Conservation (phyloP, 2,113 vertebrate genomes). For the Boulengeromyrus knoepffleri region DNA sequence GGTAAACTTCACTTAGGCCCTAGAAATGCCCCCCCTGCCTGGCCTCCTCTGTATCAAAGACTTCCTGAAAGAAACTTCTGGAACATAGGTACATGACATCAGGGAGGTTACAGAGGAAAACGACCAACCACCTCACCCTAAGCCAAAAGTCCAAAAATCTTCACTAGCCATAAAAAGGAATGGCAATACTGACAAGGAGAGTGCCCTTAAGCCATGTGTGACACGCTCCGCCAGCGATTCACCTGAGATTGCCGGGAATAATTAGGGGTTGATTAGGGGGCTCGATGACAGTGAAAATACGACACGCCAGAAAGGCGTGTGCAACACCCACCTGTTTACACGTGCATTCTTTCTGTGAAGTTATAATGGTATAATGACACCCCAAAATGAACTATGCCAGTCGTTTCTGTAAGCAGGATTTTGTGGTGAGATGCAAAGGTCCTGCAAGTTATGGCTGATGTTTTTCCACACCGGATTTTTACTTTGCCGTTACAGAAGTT, state of each 20-base stretch:
- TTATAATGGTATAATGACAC: background rate
- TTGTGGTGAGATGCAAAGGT: background rate
- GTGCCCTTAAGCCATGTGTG: background rate
- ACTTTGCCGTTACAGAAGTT: background rate
- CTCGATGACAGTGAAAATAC: background rate
- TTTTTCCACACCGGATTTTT: background rate
- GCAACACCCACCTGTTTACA: background rate
- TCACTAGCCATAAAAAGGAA: background rate
- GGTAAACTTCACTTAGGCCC: too few relatives aligned
- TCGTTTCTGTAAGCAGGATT: background rate
- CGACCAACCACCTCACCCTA: background rate
- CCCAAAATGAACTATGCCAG: background rate
- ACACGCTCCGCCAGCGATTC: background rate
- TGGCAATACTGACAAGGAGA: background rate
- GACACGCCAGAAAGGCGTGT: background rate
- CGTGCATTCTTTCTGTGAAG: background rate
- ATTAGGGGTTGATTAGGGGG: background rate
- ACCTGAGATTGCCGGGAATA: background rate
- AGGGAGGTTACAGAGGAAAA: too few relatives aligned
- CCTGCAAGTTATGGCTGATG: background rate
- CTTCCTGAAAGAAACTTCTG: background rate
- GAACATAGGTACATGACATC: background rate
- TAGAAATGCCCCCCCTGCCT: too few relatives aligned
- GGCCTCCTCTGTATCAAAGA: background rate
- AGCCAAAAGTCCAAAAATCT: background rate